Evolutionary conservation across 2,888 invertebrate species (phyloP).

Genomic region (Polylopha cassiicola): DNA sequence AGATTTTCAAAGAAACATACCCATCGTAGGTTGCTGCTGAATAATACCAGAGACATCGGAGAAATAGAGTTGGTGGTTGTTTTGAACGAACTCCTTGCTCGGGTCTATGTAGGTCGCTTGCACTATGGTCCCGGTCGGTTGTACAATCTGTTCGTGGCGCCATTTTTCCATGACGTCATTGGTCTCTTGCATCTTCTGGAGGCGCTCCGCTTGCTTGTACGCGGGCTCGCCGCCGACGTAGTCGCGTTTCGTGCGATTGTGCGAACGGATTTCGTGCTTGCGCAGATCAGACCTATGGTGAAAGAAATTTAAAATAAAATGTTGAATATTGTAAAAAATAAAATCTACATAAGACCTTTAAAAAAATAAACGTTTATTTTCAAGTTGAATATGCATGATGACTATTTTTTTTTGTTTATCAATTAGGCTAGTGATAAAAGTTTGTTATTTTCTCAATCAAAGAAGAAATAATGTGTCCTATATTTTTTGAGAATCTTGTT

Average conservation of each 20-base stretch:
- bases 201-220: constrained; percentile 62
- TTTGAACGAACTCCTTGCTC: constrained; percentile 45
- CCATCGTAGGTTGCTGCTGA: constrained; percentile 49
- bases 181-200: constrained; percentile 51
- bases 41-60: constrained; percentile 54
- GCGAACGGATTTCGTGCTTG: constrained; percentile 67
- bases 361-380: constrained; percentile 3
- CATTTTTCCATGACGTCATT: constrained; percentile 36
- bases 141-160: constrained; percentile 36
- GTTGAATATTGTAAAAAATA: not conserved
- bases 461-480: too few species aligned
- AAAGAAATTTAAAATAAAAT: not conserved
- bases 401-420: too few species aligned
- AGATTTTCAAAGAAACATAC: constrained; percentile 32
- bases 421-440: too few species aligned
- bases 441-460: too few species aligned
- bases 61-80: constrained; percentile 53
- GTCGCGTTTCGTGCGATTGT: constrained; percentile 66
- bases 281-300: constrained; percentile 58
- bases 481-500: too few species aligned
- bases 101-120: constrained; percentile 54
- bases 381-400: too few species aligned
- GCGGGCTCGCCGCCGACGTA: constrained; percentile 69
- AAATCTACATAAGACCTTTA: constrained; percentile 1
- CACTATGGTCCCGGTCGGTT: constrained; percentile 35